A percentile compares a stretch with the other conserved stretches of the same genome.
Evolutionary conservation across 2,797 vertebrate species (phyloP).

Genomic region (Falco naumanni): DNA sequence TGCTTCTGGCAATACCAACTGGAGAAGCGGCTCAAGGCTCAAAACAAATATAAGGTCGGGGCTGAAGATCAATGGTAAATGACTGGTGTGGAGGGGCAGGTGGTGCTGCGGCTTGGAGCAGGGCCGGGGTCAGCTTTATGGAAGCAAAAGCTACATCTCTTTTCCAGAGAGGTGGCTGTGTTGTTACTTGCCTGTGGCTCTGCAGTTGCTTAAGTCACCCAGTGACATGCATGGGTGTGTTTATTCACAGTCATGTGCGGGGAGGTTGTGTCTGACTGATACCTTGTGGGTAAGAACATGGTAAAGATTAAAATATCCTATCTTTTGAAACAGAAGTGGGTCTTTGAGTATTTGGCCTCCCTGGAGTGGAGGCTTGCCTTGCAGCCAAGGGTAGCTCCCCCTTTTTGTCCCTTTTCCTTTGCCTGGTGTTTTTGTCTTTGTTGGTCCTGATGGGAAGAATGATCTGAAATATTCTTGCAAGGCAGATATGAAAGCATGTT

Average conservation of each 20-base stretch:
- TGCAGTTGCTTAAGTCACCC: neutral
- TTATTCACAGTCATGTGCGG: fast-evolving
- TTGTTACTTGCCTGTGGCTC: neutral
- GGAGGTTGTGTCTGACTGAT: neutral
- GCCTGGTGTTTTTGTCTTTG: neutral
- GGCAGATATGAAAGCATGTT: neutral
- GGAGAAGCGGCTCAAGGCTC: neutral
- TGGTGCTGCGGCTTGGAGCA: neutral
- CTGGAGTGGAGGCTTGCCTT: neutral
- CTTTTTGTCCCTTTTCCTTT: fast-evolving
- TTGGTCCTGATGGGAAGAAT: neutral
- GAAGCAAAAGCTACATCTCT: fast-evolving
- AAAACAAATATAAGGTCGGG: neutral
- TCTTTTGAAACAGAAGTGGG: neutral
- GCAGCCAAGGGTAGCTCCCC: neutral
- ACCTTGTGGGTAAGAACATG: neutral
- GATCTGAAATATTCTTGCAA: neutral
- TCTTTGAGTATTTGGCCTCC: neutral
- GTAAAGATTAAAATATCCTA: neutral
- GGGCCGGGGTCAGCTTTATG: neutral
- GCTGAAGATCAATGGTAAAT: neutral
- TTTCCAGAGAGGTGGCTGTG: neutral
- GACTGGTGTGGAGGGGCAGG: too few species aligned
- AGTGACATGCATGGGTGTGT: neutral
- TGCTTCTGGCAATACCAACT: neutral